Conservation (phyloP, 2,113 vertebrate species). For the Chloebia gouldiae region DNA sequence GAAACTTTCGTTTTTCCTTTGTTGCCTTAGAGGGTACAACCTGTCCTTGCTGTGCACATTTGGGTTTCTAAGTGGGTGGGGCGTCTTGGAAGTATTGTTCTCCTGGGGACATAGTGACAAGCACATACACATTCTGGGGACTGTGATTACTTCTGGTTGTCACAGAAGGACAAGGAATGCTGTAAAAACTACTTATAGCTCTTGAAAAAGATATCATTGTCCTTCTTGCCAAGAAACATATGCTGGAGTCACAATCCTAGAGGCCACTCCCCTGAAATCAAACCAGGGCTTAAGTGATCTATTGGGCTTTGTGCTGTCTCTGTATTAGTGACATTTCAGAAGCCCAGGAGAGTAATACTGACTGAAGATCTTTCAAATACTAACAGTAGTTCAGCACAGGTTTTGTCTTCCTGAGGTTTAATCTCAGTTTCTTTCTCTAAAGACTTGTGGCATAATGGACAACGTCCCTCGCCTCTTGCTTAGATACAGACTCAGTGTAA, state of each 20-base stretch:
- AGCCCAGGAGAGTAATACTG: background rate
- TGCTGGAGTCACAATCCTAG: background rate
- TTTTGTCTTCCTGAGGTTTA: background rate
- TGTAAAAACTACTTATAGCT: background rate
- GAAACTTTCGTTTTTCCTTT: background rate
- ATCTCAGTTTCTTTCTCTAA: background rate
- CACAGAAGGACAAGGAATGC: background rate
- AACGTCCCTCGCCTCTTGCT: background rate
- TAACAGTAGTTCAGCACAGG: background rate
- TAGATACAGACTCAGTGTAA: background rate
- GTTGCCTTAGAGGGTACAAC: background rate
- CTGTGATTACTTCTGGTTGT: background rate
- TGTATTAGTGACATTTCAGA: background rate
- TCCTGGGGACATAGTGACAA: background rate
- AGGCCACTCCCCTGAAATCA: background rate
- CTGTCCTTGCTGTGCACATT: background rate
- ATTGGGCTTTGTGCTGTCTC: background rate
- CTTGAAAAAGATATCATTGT: background rate
- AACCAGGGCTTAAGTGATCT: background rate
- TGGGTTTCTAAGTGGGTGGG: background rate
- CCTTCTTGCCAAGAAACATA: background rate
- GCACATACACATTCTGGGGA: background rate
- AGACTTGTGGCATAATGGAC: fast-evolving
- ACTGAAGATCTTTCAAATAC: background rate
- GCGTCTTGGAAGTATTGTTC: background rate